phyloP scores from a whole-genome alignment of 2,113 vertebrate genomes.

The Lates calcarifer region DNA sequence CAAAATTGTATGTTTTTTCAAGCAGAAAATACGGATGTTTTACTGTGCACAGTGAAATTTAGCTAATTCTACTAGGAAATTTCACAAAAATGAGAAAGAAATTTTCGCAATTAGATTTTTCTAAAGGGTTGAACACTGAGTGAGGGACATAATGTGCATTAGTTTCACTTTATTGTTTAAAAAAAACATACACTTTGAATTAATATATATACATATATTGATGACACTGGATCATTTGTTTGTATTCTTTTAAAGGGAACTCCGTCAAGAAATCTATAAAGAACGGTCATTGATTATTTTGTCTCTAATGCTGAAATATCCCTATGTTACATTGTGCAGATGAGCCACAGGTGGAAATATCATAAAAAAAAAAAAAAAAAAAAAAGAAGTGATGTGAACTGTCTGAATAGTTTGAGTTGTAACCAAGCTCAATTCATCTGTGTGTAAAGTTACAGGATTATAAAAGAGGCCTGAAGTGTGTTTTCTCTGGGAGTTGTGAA shows the following conservation, averaged over 20 bases:
- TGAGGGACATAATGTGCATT: no score
- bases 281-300: not conserved
- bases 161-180: not conserved
- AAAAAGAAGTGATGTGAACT: no score
- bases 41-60: not conserved
- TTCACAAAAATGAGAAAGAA: not conserved
- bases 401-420: no score
- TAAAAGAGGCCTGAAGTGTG: no score
- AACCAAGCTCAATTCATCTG: not conserved
- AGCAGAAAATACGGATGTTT: not conserved
- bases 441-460: not conserved
- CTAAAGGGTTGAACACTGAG: no score
- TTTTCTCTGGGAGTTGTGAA: not conserved
- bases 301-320: not conserved
- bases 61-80: not conserved
- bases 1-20: not conserved
- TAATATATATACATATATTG: not conserved
- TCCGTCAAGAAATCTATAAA: not conserved
- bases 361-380: not conserved
- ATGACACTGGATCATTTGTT: not conserved
- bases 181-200: not conserved
- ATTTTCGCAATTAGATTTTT: no score
- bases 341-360: slow-evolving; percentile 22
- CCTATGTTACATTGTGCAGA: not conserved
- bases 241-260: not conserved